These are phyloP conservation scores for Pyrgus malvae DNA, from an alignment of 2,888 invertebrate species.

Conservation along the genomic window DNA sequence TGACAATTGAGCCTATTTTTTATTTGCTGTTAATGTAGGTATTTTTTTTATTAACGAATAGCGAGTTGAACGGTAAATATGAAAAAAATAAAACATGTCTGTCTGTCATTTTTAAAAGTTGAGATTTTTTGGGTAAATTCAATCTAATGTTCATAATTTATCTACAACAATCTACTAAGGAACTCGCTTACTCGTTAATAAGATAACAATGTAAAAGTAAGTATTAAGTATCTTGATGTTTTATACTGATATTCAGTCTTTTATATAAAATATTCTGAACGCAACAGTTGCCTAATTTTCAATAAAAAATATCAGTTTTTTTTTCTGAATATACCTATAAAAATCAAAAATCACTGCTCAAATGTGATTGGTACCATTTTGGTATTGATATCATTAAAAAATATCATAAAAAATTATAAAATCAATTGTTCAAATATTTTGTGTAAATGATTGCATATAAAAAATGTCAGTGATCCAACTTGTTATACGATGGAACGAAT, in stretches of 20 bases:
- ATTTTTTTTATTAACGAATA: background rate
- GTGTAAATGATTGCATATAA: too few species aligned
- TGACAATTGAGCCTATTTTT: background rate
- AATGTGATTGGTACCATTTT: too few species aligned
- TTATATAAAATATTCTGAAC: constrained; percentile 6
- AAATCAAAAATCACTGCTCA: too few species aligned
- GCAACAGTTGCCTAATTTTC: too few species aligned
- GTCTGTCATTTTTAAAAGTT: too few species aligned
- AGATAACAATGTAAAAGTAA: background rate
- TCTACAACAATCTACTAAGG: background rate
- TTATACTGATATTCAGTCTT: background rate
- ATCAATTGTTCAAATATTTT: too few species aligned
- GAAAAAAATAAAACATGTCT: too few species aligned
- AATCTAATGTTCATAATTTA: background rate
- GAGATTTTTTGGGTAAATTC: background rate
- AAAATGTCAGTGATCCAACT: constrained; percentile 49
- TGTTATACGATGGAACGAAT: constrained; percentile 71
- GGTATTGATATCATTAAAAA: too few species aligned
- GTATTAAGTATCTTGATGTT: background rate
- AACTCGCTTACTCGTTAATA: background rate
- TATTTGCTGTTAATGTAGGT: background rate
- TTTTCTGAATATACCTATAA: too few species aligned
- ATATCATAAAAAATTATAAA: too few species aligned
- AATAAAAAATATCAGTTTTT: too few species aligned
- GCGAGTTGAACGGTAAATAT: too few species aligned